Evolutionary conservation across 2,888 invertebrate genomes (phyloP).

Genomic region (Tiliacea aurago): DNA sequence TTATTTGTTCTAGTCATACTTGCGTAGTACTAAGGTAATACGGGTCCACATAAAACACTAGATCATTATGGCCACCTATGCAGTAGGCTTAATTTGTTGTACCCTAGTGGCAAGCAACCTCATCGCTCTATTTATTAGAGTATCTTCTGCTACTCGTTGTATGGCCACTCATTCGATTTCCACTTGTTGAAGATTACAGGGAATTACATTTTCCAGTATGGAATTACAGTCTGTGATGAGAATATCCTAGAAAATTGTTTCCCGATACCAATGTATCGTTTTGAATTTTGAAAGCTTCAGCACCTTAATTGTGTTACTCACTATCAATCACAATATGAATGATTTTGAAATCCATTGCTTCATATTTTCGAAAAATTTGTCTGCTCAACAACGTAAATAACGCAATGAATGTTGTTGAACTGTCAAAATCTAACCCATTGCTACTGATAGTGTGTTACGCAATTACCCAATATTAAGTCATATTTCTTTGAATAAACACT

Average conservation of each 20-base stretch:
- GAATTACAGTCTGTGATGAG: conserved; percentile 50
- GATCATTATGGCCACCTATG: neutral
- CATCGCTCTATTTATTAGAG: conserved; percentile 49
- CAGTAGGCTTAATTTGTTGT: conserved; percentile 8
- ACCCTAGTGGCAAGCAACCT: conserved; percentile 26
- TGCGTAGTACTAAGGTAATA: neutral
- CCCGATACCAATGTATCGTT: conserved; percentile 17
- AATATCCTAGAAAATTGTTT: conserved; percentile 25
- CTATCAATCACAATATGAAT: no score
- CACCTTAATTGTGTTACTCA: no score
- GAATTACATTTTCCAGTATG: conserved; percentile 52
- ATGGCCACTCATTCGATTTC: conserved; percentile 47
- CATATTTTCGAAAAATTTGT: no score
- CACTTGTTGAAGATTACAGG: conserved; percentile 57
- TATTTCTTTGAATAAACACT: no score
- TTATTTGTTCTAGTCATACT: neutral
- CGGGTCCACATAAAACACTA: neutral
- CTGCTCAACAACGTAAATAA: no score
- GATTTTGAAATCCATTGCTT: no score
- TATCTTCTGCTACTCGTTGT: conserved; percentile 50
- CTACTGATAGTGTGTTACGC: no score
- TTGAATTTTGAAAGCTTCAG: conserved; percentile 19
- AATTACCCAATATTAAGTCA: no score
- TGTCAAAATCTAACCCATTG: no score
- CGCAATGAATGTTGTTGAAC: no score